phyloP scores from a whole-genome alignment of 2,113 vertebrate species.

The Gallinago undulata region DNA sequence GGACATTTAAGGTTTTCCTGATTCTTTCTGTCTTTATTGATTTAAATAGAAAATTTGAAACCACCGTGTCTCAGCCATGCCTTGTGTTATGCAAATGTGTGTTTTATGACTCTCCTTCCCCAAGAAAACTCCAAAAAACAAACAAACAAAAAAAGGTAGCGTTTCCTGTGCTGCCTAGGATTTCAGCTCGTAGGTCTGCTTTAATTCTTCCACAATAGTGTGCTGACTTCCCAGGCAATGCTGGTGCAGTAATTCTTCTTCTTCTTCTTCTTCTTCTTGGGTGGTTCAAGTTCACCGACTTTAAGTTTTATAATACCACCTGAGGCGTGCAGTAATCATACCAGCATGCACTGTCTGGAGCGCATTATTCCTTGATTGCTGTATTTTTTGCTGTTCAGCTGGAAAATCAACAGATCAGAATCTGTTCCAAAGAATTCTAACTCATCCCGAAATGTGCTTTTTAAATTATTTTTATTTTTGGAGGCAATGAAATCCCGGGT shows the following conservation, averaged over 20 bases:
- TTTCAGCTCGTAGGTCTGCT: neutral
- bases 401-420: neutral
- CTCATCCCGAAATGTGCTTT: neutral
- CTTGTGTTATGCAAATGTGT: neutral
- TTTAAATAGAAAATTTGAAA: neutral
- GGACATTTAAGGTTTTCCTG: neutral
- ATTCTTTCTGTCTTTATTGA: neutral
- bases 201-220: neutral
- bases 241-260: neutral
- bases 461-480: neutral
- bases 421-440: neutral
- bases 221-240: neutral
- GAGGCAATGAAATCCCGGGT: neutral
- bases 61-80: neutral
- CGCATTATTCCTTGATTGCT: slow-evolving; percentile 14
- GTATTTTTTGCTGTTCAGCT: neutral
- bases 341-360: neutral
- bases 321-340: neutral
- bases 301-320: neutral
- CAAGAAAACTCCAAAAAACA: neutral
- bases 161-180: neutral
- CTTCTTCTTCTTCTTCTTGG: neutral
- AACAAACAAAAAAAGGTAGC: too few relatives aligned
- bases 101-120: neutral
- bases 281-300: neutral